Evolutionary conservation across 2,797 vertebrate genomes (phyloP).

Genomic region (Pangasius larnaudii): DNA sequence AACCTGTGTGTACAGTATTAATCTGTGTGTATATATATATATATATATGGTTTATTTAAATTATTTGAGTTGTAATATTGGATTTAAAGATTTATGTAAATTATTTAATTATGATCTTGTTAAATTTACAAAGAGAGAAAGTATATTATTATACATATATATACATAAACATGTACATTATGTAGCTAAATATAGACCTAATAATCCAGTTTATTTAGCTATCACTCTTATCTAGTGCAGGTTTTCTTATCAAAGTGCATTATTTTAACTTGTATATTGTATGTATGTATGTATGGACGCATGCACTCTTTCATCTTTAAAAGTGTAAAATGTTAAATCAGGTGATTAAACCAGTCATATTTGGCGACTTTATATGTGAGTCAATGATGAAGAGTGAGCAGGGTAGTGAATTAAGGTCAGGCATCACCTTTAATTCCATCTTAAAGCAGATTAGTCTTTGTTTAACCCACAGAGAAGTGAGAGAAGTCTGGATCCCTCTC

Average conservation of each 20-base stretch:
- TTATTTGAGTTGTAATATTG: not conserved
- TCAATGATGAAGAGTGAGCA: not conserved
- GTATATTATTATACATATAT: not conserved
- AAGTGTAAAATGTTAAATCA: not conserved
- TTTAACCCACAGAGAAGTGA: conserved; percentile 1
- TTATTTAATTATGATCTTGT: not conserved
- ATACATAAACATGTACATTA: no score
- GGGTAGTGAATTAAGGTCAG: not conserved
- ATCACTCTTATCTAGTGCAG: not conserved
- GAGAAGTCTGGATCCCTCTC: not conserved
- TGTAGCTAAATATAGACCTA: not conserved
- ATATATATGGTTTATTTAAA: not conserved
- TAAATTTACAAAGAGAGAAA: not conserved
- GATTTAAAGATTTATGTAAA: not conserved
- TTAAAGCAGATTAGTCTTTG: conserved; percentile 14
- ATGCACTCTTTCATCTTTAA: not conserved
- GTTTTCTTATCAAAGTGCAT: no score
- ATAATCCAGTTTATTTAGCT: not conserved
- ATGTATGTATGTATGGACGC: not conserved
- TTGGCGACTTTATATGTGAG: not conserved
- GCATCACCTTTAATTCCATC: not conserved
- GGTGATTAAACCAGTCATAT: not conserved
- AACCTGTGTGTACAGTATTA: not conserved
- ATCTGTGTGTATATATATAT: no score
- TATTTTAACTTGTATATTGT: not conserved